A percentile compares a stretch with the other conserved stretches of the same genome.
Evolutionary conservation across 2,888 invertebrate genomes (phyloP).

Genomic region (Oxycera nigricornis): DNA sequence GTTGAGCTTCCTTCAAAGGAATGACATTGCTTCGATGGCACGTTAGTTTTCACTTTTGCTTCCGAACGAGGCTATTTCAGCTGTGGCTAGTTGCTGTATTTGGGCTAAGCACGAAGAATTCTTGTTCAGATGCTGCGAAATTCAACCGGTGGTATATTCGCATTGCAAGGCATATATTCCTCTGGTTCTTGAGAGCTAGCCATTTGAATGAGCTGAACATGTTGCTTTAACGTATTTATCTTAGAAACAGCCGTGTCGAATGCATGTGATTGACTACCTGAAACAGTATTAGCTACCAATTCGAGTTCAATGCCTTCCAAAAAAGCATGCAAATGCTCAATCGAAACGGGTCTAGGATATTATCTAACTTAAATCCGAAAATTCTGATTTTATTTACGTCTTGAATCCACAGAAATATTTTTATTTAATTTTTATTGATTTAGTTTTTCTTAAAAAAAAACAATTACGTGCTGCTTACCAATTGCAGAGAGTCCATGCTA

Average conservation of each 20-base stretch:
- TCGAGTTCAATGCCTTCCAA: slow-evolving; percentile 54
- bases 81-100: slow-evolving; percentile 53
- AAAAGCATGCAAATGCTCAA: slow-evolving; percentile 55
- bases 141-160: slow-evolving; percentile 50
- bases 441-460: too few species aligned
- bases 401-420: too few species aligned
- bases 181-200: slow-evolving; percentile 55
- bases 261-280: slow-evolving; percentile 49
- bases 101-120: slow-evolving; percentile 56
- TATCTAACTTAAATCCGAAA: too few species aligned
- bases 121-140: slow-evolving; percentile 57
- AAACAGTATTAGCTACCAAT: slow-evolving; percentile 44
- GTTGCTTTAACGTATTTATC: slow-evolving; percentile 59
- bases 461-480: too few species aligned
- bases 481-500: too few species aligned
- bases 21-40: slow-evolving; percentile 37
- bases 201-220: slow-evolving; percentile 59
- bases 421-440: too few species aligned
- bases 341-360: too few species aligned
- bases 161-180: slow-evolving; percentile 54
- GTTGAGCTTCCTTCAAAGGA: slow-evolving; percentile 33
- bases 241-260: slow-evolving; percentile 56
- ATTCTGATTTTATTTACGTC: too few species aligned
- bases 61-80: slow-evolving; percentile 1
- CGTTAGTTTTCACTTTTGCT: not conserved